Conservation (phyloP, 2,113 vertebrate genomes). For the Brachypteracias leptosomus region DNA sequence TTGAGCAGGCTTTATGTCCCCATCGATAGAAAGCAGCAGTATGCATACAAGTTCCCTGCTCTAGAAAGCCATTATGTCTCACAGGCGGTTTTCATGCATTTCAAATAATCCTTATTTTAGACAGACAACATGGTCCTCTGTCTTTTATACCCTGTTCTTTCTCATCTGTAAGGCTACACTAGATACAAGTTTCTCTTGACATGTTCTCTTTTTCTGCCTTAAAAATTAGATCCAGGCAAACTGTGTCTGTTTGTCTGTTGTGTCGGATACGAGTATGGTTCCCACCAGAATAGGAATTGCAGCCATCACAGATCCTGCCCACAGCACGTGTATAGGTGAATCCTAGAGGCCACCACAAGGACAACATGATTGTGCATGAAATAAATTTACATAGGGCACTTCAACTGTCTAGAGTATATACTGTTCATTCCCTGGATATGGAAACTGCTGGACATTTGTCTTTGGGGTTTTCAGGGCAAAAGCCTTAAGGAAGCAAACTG, state of each 20-base stretch:
- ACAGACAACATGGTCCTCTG: background rate
- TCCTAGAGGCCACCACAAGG: background rate
- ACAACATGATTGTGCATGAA: fast-evolving
- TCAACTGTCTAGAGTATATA: background rate
- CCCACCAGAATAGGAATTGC: background rate
- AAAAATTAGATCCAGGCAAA: background rate
- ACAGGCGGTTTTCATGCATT: background rate
- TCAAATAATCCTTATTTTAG: background rate
- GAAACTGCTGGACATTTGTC: background rate
- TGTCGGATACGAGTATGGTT: fast-evolving
- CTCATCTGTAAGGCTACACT: background rate
- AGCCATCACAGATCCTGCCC: background rate
- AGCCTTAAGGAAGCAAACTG: background rate
- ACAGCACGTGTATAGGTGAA: background rate
- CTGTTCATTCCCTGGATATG: background rate
- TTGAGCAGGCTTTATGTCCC: background rate
- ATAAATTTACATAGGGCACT: background rate
- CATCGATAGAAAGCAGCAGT: background rate
- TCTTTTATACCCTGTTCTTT: background rate
- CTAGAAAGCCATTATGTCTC: background rate
- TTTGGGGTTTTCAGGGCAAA: background rate
- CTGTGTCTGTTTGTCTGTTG: background rate
- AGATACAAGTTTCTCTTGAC: background rate
- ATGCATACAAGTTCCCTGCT: background rate
- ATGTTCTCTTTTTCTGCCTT: background rate